Percentiles rank a stretch among this genome's conserved stretches.
phyloP scores from a whole-genome alignment of 2,888 invertebrate species.

The Nemoura dubitans region DNA sequence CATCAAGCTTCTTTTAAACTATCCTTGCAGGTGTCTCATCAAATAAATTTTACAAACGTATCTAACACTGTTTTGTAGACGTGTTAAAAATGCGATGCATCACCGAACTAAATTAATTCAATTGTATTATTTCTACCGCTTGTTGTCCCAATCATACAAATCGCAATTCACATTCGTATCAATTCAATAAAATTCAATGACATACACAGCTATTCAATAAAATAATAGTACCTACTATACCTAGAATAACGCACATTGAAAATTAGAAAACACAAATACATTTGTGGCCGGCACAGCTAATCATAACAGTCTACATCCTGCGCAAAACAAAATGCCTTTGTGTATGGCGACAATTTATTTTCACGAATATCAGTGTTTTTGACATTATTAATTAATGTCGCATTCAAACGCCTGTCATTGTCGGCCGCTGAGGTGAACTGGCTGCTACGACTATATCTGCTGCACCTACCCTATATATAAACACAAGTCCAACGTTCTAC shows the following conservation, averaged over 20 bases:
- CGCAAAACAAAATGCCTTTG: not conserved
- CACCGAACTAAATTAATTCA: too few species aligned
- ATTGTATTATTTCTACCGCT: not conserved
- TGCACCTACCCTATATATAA: not conserved
- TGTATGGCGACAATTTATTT: conserved; percentile 1
- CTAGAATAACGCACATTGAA: not conserved
- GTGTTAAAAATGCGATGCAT: too few species aligned
- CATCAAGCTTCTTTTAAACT: too few species aligned
- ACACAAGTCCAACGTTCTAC: too few species aligned
- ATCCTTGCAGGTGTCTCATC: too few species aligned
- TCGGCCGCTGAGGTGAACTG: not conserved
- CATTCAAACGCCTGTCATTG: not conserved
- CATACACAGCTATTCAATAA: not conserved
- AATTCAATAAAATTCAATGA: not conserved
- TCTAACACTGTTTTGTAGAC: too few species aligned
- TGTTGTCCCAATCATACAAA: not conserved
- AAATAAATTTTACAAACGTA: too few species aligned
- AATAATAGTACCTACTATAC: not conserved
- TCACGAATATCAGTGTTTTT: conserved; percentile 8
- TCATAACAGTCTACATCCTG: not conserved
- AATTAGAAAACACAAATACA: not conserved
- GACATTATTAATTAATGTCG: conserved; percentile 22
- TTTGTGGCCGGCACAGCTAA: not conserved
- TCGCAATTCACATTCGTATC: not conserved
- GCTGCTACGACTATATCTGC: not conserved